Percentiles rank a stretch among this genome's conserved stretches.
These are phyloP conservation scores for Sebastes oblongus DNA, from an alignment of 2,797 vertebrate species.

Conservation along the genomic window DNA sequence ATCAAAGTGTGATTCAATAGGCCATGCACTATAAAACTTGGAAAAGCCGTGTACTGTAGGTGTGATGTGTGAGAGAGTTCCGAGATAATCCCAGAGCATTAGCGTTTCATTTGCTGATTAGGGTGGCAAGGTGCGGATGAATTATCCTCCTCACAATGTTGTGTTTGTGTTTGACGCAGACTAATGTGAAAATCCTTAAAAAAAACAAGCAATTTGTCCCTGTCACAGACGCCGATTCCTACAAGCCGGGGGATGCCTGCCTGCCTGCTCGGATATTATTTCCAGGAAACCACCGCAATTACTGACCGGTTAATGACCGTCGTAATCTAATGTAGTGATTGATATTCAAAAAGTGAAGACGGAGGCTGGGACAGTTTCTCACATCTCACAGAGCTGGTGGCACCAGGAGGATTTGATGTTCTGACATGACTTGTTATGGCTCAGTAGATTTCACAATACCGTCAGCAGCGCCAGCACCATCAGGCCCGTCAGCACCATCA, in stretches of 20 bases:
- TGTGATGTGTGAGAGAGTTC: neutral
- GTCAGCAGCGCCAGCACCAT: too few relatives aligned
- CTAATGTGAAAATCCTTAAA: constrained; percentile 50
- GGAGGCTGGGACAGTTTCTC: neutral
- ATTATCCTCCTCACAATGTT: constrained; percentile 8
- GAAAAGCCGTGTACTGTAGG: neutral
- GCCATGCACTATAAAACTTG: neutral
- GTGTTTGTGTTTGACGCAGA: constrained; percentile 43
- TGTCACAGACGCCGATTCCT: constrained; percentile 10
- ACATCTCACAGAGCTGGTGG: constrained; percentile 5
- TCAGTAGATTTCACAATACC: constrained; percentile 12
- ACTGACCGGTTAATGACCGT: neutral
- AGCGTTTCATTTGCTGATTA: constrained; percentile 39
- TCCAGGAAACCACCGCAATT: constrained; percentile 7
- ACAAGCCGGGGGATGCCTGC: neutral
- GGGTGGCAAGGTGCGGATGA: neutral
- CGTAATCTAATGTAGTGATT: neutral
- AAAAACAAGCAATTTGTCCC: constrained; percentile 54
- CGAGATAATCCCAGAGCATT: constrained; percentile 45
- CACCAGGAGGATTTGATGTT: constrained; percentile 12
- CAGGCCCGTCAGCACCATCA: neutral
- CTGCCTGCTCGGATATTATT: constrained; percentile 10
- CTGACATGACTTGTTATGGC: neutral
- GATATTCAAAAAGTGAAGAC: constrained; percentile 8
- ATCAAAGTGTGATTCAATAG: neutral